Evolutionary conservation across 2,888 invertebrate genomes (phyloP), one percentile per base, ranked within the genome.

Genomic region (Osmoderma eremita): DNA sequence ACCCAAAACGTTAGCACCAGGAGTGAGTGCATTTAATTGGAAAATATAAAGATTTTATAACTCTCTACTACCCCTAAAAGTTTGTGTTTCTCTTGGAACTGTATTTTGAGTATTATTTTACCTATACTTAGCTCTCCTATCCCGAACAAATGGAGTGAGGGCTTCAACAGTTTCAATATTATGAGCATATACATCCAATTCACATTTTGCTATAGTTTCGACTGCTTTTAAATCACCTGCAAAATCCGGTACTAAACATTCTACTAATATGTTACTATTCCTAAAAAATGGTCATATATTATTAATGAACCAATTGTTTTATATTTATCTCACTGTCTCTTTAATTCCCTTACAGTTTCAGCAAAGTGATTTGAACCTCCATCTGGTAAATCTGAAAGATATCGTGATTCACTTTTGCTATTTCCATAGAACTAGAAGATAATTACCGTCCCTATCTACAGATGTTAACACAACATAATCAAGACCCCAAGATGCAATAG

Each of bases 401-500:
- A 65, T 24, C 6, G 18, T 17, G 39, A 39, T n/a, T 4, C 6
- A 22, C 22, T 24, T 22, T 24, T 12, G 3, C 6, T 63, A 63
- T 20, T 41, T 20, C 36, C 20, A 68, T 30, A 48, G 42, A 65
- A 67, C 66, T 24, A 24, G 39, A 63, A 3, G 48, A 39, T 39
- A 61, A 50, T 49, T 76, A 95, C 96, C 97, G 84, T 98, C 98
- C 77, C 99, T 88, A 80, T 99, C 99, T 0, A 99, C 99, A 1
- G 98, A 98, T 0, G 99, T 99, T 8, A 99, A 84, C 30, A 99
- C 99, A 61, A 99, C 92, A 81, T 99, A 99, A 77, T 97, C 96
- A 1, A 99, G 86, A 0, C 97, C 96, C 99, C 98, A 99, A 13
- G 92, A 90, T 49, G 90, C 88, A 72, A 99, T 91, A 0, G 99